Base-by-base conservation (phyloP, 2,797 vertebrate genomes). In the Chelon auratus region DNA sequence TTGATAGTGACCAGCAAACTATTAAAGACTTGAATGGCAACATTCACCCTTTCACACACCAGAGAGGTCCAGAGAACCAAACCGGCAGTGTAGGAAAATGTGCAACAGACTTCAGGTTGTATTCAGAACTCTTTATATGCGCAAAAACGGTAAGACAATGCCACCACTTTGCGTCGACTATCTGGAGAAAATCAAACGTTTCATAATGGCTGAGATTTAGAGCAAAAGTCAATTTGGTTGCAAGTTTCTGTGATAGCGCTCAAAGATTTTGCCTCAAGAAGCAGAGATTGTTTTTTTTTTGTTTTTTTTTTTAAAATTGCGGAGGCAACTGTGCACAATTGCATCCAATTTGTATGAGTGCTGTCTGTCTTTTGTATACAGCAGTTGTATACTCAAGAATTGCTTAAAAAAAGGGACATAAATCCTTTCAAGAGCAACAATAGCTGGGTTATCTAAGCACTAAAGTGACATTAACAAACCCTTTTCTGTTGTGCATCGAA, bases 401-500 rank as follows among this genome's bases (percentile, higher is more conserved):
- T 40, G 12, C 39, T 40, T 40, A 40, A 12, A 52, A 57, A 53
- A 55, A 4, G 7, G 2, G 8, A 52, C 39, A 50, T 33, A 53
- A 26, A 75, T 65, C 45, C 73, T 40, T n/a, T 24, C n/a, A 14
- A 64, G 54, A 54, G 20, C 45, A 50, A 55, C 24, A 63, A 72
- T 43, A 68, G 20, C 30, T 24, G 37, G 66, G 65, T 62, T 61
- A 36, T 26, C 30, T 53, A 17, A 62, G 50, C 14, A 55, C 13
- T 66, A 54, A 62, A 72, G 15, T 18, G 48, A 72, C 37, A 65
- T 75, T 64, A 58, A 53, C 67, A n/a, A 58, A 54, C 51, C 9
- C 20, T 20, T 13, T n/a, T 40, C 18, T 37, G 30, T 33, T 33
- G 30, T 33, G 7, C 7, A 33, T 8, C 30, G 7, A 7, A 33